A percentile compares a stretch with the other conserved stretches of the same genome.
These are phyloP conservation scores for Bradypodion pumilum DNA, from an alignment of 2,797 vertebrate genomes.

Conservation along the genomic window DNA sequence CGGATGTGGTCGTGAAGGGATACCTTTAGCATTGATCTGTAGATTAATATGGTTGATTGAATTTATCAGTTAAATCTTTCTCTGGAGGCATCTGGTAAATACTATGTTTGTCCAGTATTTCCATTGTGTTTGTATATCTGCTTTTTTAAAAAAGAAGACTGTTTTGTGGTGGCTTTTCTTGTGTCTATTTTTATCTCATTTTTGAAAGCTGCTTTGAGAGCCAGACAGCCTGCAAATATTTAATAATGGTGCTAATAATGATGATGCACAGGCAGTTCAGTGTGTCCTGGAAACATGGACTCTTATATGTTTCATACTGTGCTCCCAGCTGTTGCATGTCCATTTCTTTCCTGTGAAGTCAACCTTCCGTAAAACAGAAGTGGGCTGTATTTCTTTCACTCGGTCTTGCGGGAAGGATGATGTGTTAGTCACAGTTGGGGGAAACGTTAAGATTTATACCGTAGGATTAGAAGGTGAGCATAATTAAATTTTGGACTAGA, in stretches of 20 bases:
- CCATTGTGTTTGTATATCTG: background rate
- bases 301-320: background rate
- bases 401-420: background rate
- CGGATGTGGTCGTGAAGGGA: too few relatives aligned
- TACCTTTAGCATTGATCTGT: too few relatives aligned
- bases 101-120: background rate
- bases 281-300: background rate
- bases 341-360: background rate
- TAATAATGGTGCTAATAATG: too few relatives aligned
- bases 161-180: background rate
- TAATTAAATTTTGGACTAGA: background rate
- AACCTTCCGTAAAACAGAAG: background rate
- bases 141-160: background rate
- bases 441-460: constrained; percentile 50
- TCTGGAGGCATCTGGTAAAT: too few relatives aligned
- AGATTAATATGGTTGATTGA: too few relatives aligned
- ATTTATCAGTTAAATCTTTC: too few relatives aligned
- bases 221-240: background rate
- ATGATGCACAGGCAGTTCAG: background rate
- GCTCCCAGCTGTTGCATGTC: background rate
- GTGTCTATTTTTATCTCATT: background rate
- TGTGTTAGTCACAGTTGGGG: constrained; percentile 35
- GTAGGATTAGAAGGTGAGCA: constrained; percentile 31
- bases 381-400: background rate
- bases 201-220: background rate